These are phyloP conservation scores for Melanerpes aurifrons DNA, from an alignment of 2,113 vertebrate genomes.

Conservation along the genomic window DNA sequence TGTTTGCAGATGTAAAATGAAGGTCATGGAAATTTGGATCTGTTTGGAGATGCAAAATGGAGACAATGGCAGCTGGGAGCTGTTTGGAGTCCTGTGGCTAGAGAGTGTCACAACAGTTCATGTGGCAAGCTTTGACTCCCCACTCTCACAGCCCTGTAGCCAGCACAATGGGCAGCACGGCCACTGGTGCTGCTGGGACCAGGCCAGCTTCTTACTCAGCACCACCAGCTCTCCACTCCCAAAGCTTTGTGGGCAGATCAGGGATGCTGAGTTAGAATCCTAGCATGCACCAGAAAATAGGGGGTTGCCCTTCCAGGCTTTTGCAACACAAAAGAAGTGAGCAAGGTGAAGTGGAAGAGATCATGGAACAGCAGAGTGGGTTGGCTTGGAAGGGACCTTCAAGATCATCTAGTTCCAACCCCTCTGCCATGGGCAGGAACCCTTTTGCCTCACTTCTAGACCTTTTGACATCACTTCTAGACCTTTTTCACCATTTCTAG, in stretches of 20 bases:
- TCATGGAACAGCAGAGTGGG: too few relatives aligned
- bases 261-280: too few relatives aligned
- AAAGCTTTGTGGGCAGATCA: not conserved
- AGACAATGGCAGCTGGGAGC: not conserved
- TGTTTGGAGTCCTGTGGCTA: not conserved
- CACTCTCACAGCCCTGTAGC: not conserved
- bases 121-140: not conserved
- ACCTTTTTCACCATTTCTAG: too few relatives aligned
- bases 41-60: not conserved
- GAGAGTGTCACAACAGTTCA: not conserved
- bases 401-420: too few relatives aligned
- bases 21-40: too few relatives aligned
- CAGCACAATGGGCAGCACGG: not conserved
- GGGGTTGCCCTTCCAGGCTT: not conserved
- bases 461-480: too few relatives aligned
- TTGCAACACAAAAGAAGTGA: not conserved
- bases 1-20: too few relatives aligned
- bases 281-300: not conserved
- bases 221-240: not conserved
- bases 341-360: not conserved
- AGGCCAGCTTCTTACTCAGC: not conserved
- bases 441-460: too few relatives aligned
- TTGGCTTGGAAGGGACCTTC: too few relatives aligned
- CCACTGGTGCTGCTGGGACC: fast-evolving
- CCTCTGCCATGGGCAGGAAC: too few relatives aligned